Evolutionary conservation across 2,797 vertebrate genomes (phyloP), one percentile per base, ranked within the genome.

Genomic region (Perdix hodgsoniae): DNA sequence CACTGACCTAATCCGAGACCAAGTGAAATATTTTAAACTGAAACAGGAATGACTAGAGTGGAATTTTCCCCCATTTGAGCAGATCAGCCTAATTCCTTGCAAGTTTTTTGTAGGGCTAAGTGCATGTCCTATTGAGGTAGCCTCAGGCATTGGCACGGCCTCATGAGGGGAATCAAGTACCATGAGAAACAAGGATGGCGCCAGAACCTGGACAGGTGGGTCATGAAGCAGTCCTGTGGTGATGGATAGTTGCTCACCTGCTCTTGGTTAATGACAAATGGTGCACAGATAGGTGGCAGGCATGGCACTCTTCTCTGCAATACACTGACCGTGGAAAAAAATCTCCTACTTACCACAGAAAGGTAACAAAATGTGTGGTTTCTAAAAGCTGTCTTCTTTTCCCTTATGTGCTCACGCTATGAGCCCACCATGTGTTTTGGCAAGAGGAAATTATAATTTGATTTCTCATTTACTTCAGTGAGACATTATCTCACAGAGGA

Each of bases 361-460:
- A 40, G 16, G 27, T 63, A 19, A 13, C 39, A 40, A 27, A 40
- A 63, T 21, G 7, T 15, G 45, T 27, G 47, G 26, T 66, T 64
- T 75, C 29, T 31, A 44, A n/a, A 77, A 40, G 17, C 21, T 7
- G 7, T 35, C 10, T 65, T 50, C 6, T 56, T 45, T n/a, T 33
- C 17, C 31, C 13, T 27, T 45, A 3, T 2, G 0, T 42, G 19
- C 27, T 16, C 16, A 16, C 1, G 0, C 47, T n/a, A 8, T 0
- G 11, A 47, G 23, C 11, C 4, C n/a, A 22, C 21, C 14, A 23
- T 4, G 33, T 6, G 26, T 49, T 59, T 63, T 44, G 10, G 12
- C 17, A 47, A 22, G 47, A 44, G 57, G 21, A 23, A 31, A 10
- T 33, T 29, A 3, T 17, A 33, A 18, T 23, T 23, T 27, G 8